Conservation (phyloP, 2,888 invertebrate genomes). For the Microplitis manilae region DNA sequence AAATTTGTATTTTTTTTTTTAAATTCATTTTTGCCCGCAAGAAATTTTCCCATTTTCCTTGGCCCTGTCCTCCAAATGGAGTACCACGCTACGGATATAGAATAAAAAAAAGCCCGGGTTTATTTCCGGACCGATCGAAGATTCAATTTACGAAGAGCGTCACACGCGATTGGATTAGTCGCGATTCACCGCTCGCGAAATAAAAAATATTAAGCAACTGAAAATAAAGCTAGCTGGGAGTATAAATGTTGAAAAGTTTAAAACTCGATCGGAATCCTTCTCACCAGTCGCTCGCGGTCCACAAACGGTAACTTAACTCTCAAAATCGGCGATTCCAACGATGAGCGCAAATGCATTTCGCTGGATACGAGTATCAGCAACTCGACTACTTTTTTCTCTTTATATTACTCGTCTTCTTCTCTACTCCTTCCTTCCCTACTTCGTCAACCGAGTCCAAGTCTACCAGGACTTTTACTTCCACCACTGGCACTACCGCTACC, state of each 20-base stretch:
- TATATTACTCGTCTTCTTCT: neutral
- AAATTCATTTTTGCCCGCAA: neutral
- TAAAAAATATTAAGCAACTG: neutral
- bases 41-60: neutral
- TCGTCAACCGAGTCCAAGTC: neutral
- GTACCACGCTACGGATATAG: neutral
- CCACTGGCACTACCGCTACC: constrained; percentile 14
- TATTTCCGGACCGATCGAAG: constrained; percentile 14
- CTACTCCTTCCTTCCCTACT: neutral
- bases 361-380: constrained; percentile 29
- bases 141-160: constrained; percentile 33
- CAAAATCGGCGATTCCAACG: constrained; percentile 44
- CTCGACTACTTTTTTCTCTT: neutral
- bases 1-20: neutral
- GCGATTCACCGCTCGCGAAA: neutral
- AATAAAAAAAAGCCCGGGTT: neutral
- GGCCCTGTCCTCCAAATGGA: neutral
- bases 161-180: constrained; percentile 38
- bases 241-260: constrained; percentile 34
- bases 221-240: constrained; percentile 3
- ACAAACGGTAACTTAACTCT: constrained; percentile 45
- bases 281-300: constrained; percentile 36
- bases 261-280: constrained; percentile 40
- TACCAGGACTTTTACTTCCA: neutral
- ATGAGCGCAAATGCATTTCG: constrained; percentile 33